These are phyloP conservation scores for Gobiocypris rarus DNA, from an alignment of 2,113 vertebrate species.

Conservation along the genomic window DNA sequence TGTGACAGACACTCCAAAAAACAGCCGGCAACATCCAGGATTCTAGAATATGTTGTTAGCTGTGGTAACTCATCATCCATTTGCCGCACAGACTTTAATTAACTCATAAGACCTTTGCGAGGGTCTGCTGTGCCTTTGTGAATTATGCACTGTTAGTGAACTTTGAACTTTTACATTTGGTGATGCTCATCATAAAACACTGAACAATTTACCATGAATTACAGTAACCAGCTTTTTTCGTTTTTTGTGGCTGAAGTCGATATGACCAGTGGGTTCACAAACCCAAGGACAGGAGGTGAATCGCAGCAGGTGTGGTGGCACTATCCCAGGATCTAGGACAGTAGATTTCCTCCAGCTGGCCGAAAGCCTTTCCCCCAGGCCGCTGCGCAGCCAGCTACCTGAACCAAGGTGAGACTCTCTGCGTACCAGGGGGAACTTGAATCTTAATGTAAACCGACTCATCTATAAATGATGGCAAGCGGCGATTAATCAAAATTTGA, in stretches of 20 bases:
- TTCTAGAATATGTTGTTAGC: background rate
- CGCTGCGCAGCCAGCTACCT: slow-evolving; percentile 57
- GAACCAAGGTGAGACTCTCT: slow-evolving; percentile 69
- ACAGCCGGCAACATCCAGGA: background rate
- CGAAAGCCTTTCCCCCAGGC: slow-evolving; percentile 49
- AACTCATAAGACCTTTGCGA: slow-evolving; percentile 20
- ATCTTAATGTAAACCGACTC: slow-evolving; percentile 76
- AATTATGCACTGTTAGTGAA: slow-evolving; percentile 36
- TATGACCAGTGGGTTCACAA: slow-evolving; percentile 49
- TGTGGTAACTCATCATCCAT: slow-evolving; percentile 17
- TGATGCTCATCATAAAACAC: background rate
- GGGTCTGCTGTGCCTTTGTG: background rate
- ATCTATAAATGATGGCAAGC: slow-evolving; percentile 66
- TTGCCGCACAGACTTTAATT: slow-evolving; percentile 34
- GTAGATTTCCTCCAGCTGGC: slow-evolving; percentile 71
- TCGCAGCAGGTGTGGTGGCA: slow-evolving; percentile 65
- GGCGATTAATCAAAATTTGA: slow-evolving; percentile 65
- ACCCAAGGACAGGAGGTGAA: slow-evolving; percentile 73
- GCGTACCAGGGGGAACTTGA: slow-evolving; percentile 66
- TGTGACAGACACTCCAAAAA: background rate
- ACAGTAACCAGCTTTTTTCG: background rate
- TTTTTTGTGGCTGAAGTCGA: background rate
- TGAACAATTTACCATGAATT: background rate
- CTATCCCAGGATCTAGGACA: slow-evolving; percentile 72
- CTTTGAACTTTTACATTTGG: slow-evolving; percentile 38